A percentile compares a stretch with the other conserved stretches of the same genome.
These are phyloP conservation scores for Cebidichthys violaceus DNA, from an alignment of 2,113 vertebrate species.

Conservation along the genomic window DNA sequence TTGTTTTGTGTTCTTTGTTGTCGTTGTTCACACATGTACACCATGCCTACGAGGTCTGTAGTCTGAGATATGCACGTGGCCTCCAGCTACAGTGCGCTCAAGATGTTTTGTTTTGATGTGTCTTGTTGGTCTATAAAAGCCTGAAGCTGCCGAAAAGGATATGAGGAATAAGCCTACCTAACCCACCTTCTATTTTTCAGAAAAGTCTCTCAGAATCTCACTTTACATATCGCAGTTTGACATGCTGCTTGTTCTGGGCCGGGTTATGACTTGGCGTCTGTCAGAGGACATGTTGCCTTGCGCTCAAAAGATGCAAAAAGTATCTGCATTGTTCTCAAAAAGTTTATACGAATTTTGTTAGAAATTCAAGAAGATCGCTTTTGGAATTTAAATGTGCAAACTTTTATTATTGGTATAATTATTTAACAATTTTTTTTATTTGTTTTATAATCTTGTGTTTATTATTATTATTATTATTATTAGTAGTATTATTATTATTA, in stretches of 20 bases:
- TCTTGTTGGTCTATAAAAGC: slow-evolving; percentile 5
- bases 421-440: background rate
- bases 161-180: background rate
- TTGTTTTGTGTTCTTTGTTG: background rate
- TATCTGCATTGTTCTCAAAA: background rate
- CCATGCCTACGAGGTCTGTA: background rate
- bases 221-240: background rate
- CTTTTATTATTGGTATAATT: background rate
- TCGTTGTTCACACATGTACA: background rate
- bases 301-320: background rate
- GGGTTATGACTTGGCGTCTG: background rate
- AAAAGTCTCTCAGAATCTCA: background rate
- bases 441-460: background rate
- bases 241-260: background rate
- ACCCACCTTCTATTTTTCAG: background rate
- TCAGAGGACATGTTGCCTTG: background rate
- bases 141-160: background rate
- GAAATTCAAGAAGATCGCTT: background rate
- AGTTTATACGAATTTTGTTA: background rate
- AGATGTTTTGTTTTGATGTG: slow-evolving; percentile 14
- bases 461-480: background rate
- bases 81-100: background rate
- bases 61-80: background rate
- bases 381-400: background rate
- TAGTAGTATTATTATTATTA: background rate